Evolutionary conservation across 2,113 vertebrate genomes (phyloP).

Genomic region (Alouatta palliata): DNA sequence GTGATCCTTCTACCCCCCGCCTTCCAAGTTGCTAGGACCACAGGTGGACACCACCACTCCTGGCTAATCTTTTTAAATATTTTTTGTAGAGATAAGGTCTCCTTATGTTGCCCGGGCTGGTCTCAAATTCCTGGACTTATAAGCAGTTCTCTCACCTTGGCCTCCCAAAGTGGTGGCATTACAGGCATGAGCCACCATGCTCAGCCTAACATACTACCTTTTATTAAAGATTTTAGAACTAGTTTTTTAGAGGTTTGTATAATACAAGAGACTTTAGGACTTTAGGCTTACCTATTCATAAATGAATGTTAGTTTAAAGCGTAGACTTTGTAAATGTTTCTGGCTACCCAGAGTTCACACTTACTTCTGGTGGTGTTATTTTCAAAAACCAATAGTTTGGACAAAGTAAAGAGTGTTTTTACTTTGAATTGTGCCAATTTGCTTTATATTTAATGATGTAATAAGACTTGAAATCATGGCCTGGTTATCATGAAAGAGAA

Average conservation of each 20-base stretch:
- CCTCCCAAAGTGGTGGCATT: too few relatives aligned
- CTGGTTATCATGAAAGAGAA: conserved; percentile 26
- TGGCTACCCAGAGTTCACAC: not conserved
- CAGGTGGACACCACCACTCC: too few relatives aligned
- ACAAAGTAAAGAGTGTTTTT: conserved; percentile 45
- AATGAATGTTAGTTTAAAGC: conserved; percentile 34
- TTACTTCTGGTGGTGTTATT: not conserved
- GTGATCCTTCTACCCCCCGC: too few relatives aligned
- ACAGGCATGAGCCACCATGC: too few relatives aligned
- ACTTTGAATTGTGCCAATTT: conserved; percentile 16
- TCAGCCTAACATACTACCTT: not conserved
- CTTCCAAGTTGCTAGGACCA: too few relatives aligned
- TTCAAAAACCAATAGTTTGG: not conserved
- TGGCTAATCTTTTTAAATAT: too few relatives aligned
- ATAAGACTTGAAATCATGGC: not conserved
- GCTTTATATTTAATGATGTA: not conserved
- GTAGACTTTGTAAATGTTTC: not conserved
- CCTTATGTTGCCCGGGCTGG: too few relatives aligned
- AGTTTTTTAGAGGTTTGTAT: not conserved
- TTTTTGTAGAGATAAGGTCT: not conserved
- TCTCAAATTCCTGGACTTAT: too few relatives aligned
- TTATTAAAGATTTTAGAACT: not conserved
- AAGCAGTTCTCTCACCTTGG: too few relatives aligned
- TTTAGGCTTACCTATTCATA: not conserved
- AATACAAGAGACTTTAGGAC: not conserved